phyloP scores from a whole-genome alignment of 2,797 vertebrate genomes.

The Sebastes hubbsi region DNA sequence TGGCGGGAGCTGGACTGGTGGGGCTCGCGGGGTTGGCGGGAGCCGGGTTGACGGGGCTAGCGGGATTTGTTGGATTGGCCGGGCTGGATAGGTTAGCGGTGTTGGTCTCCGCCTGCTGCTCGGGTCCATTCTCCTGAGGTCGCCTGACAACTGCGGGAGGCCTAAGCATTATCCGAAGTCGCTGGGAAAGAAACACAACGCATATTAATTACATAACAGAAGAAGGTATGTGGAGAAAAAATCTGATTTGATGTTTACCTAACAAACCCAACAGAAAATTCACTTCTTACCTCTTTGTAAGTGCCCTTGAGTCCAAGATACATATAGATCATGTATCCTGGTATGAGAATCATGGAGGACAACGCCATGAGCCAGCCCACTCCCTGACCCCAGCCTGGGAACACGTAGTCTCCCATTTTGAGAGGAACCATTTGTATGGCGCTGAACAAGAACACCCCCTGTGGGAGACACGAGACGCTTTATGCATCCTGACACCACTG shows the following conservation, averaged over 20 bases:
- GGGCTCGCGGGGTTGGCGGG: neutral
- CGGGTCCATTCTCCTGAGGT: constrained; percentile 91
- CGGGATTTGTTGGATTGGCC: constrained; percentile 40
- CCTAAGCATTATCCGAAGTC: constrained; percentile 95
- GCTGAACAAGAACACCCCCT: constrained; percentile 98
- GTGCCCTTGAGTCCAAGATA: constrained; percentile 94
- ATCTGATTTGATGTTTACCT: neutral
- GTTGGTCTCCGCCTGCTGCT: constrained; percentile 90
- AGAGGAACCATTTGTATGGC: constrained; percentile 98
- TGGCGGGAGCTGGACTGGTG: constrained; percentile 4
- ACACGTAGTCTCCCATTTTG: constrained; percentile 94
- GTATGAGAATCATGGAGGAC: constrained; percentile 98
- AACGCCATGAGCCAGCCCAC: constrained; percentile 99
- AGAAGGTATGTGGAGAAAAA: neutral
- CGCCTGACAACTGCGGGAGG: constrained; percentile 86
- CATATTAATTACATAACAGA: neutral
- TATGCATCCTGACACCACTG: constrained; percentile 70
- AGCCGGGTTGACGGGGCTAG: constrained; percentile 40
- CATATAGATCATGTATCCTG: constrained; percentile 98
- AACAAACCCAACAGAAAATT: neutral
- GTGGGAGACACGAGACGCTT: constrained; percentile 74
- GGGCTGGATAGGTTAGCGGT: constrained; percentile 65
- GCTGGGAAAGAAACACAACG: constrained; percentile 75
- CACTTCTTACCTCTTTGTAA: constrained; percentile 92
- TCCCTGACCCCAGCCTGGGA: constrained; percentile 97